Base-by-base conservation (phyloP, 2,888 invertebrate genomes). In the Nomada ruficornis region DNA sequence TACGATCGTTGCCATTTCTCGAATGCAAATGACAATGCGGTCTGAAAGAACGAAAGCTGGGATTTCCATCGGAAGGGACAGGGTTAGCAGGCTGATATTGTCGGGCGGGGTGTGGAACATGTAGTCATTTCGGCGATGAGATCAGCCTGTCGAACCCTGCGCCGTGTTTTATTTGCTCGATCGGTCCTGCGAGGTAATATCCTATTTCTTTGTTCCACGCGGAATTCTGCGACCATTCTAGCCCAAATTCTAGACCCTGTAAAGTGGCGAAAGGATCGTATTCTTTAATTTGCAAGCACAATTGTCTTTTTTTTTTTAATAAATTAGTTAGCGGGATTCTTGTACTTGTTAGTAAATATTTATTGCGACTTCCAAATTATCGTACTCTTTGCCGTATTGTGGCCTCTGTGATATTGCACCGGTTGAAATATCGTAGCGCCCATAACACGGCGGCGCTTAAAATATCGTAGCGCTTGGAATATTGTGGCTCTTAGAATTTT, bases 61-160 rank as follows among this genome's bases (percentile, higher is more conserved):
- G 76, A 82, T 75, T 71, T 77, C 3, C 77, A 78, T 62, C 85
- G 69, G 77, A 84, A 86, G 89, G 92, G 92, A 90, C 92, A 92
- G 93, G 93, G 94, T 93, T 94, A 94, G 91, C 93, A 94, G 93
- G 93, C 93, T 93, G 94, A 94, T 94, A 91, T 93, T 92, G 93
- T 94, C 93, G 93, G 91, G 88, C 93, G 94, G 93, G 93, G 90
- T 93, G 94, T 93, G 92, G 91, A 91, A 89, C 70, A 88, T 87
- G 88, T 84, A 92, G 90, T 93, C 93, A 94, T 93, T 94, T 94
- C 94, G 94, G 94, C 94, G 94, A 94, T 94, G 93, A 93, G 93
- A 94, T 94, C 94, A 94, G 94, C 94, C 93, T 93, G 93, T 94
- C 93, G 93, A 93, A 93, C 93, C 92, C 93, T 91, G 93, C 92